phyloP scores from a whole-genome alignment of 2,888 invertebrate genomes.

The Stenichneumon culpator region DNA sequence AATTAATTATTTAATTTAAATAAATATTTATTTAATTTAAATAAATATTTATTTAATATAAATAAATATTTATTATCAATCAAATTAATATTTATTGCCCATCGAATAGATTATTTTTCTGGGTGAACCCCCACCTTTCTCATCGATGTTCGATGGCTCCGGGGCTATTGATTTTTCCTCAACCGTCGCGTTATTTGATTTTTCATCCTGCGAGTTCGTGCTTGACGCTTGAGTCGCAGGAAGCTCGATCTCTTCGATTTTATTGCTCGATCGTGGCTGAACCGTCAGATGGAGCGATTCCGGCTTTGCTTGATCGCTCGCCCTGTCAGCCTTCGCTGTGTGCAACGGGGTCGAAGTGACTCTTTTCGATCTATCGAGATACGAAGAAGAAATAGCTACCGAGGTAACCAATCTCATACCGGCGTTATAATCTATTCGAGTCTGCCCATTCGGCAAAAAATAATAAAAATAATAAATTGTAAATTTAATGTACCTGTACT shows the following conservation, averaged over 20 bases:
- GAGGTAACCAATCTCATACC: not conserved
- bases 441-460: not conserved
- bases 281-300: slow-evolving; percentile 33
- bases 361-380: slow-evolving; percentile 55
- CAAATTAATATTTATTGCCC: too few relatives aligned
- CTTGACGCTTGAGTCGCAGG: slow-evolving; percentile 33
- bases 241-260: slow-evolving; percentile 18
- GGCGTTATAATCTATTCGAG: not conserved
- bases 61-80: not conserved
- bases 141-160: slow-evolving; percentile 20
- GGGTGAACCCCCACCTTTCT: slow-evolving; percentile 36
- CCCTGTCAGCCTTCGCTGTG: slow-evolving; percentile 30
- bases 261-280: slow-evolving; percentile 2
- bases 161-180: slow-evolving; percentile 38
- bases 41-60: too few relatives aligned
- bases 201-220: slow-evolving; percentile 1
- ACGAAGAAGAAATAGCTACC: slow-evolving; percentile 4
- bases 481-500: too few relatives aligned
- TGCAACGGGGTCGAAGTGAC: slow-evolving; percentile 50
- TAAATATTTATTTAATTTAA: too few relatives aligned
- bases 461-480: not conserved
- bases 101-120: too few relatives aligned
- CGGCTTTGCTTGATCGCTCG: slow-evolving; percentile 23
- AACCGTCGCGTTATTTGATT: slow-evolving; percentile 9
- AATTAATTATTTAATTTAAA: too few relatives aligned